Base-by-base conservation (phyloP, 2,797 vertebrate species). In the Alauda arvensis region DNA sequence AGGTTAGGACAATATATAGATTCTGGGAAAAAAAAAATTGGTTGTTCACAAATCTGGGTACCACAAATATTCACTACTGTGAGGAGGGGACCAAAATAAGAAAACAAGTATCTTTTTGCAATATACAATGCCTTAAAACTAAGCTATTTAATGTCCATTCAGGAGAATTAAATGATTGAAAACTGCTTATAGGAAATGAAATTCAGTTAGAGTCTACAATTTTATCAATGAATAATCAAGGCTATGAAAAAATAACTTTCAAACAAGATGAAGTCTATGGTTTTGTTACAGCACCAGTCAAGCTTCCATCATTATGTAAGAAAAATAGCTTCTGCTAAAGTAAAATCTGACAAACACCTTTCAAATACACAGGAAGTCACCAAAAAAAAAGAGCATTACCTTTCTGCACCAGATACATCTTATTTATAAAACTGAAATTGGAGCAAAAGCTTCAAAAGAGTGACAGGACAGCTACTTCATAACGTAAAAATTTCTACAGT, bases 21-120 rank as follows among this genome's bases (percentile, higher is more conserved):
- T 24, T 34, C 20, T 10, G 5, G 11, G 8, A 43, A 37, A 43
- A 49, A 34, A 31, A 18, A 31, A 31, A 21, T 17, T 8, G 42
- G 14, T 34, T 57, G 5, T 66, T 76, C 33, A 33, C 8, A 60
- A 42, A 8, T 56, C 20, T 37, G 8, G 1, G 23, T 71, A 75
- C 12, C 10, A 56, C 21, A 87, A 37, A 34, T 46, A 83, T 8
- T 80, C 24, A 39, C 34, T 34, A 16, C 6, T 9, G 4, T 6
- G 5, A 2, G 12, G 1, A 8, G 1, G 4, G 1, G 6, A 37
- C 65, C 62, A 65, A 68, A 20, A 4, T 37, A 63, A 37, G 43
- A 62, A 76, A 56, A 51, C 4, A 62, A 2, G 0, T 34, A 18
- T 66, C 53, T 39, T 62, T 87, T 62, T 49, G 24, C n/a, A 75